phyloP scores from a whole-genome alignment of 2,888 invertebrate species.

The Drymonia ruficornis region DNA sequence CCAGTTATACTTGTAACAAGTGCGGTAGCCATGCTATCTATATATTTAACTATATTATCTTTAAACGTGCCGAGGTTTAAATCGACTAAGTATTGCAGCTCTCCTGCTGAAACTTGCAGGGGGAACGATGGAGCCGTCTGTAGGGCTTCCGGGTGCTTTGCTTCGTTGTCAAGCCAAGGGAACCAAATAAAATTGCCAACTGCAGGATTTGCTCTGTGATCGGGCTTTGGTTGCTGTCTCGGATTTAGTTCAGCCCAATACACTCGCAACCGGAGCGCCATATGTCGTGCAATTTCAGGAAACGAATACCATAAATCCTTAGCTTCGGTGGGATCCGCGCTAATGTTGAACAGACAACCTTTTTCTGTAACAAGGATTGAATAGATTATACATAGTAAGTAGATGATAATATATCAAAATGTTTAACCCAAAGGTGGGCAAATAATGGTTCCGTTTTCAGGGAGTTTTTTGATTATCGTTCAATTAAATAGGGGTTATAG shows the following conservation, averaged over 20 bases:
- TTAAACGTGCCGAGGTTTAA: slow-evolving; percentile 47
- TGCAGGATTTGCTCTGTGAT: slow-evolving; percentile 50
- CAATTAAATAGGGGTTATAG: neutral
- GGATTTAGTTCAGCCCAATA: slow-evolving; percentile 51
- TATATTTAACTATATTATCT: slow-evolving; percentile 40
- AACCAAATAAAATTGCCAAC: slow-evolving; percentile 49
- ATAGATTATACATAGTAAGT: neutral
- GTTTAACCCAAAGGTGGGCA: neutral
- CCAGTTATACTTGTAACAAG: slow-evolving; percentile 43
- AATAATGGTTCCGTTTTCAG: neutral
- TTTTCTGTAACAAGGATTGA: slow-evolving; percentile 45
- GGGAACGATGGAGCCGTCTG: slow-evolving; percentile 43
- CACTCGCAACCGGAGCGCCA: slow-evolving; percentile 47
- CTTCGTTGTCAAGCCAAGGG: slow-evolving; percentile 50
- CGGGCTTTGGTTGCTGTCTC: slow-evolving; percentile 36
- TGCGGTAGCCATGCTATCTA: slow-evolving; percentile 43
- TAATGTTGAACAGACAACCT: slow-evolving; percentile 58
- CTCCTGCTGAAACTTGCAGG: slow-evolving; percentile 45
- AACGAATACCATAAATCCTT: slow-evolving; percentile 51
- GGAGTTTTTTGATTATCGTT: neutral
- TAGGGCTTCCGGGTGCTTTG: slow-evolving; percentile 32
- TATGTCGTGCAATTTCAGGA: slow-evolving; percentile 45
- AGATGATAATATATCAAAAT: neutral
- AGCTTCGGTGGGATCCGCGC: slow-evolving; percentile 51
- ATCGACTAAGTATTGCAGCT: slow-evolving; percentile 50